Conservation (phyloP, 2,888 invertebrate species). For the Dynastes tityus region DNA sequence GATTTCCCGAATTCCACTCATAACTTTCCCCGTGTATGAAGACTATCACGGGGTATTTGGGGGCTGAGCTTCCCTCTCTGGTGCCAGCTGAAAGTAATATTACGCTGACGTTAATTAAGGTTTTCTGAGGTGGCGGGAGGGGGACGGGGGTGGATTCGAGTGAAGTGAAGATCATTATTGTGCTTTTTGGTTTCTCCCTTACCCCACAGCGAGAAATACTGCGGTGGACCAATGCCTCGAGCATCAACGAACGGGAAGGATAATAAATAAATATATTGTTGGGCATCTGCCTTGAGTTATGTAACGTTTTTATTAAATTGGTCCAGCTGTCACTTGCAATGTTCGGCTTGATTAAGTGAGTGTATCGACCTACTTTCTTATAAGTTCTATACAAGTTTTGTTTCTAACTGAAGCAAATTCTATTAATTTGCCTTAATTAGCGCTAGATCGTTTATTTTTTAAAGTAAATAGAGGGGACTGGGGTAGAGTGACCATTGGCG, state of each 20-base stretch:
- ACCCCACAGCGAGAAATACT: neutral
- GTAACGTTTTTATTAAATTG: slow-evolving; percentile 44
- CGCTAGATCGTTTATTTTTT: too few relatives aligned
- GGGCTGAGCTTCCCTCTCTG: slow-evolving; percentile 71
- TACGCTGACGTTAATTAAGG: slow-evolving; percentile 45
- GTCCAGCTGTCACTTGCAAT: slow-evolving; percentile 10
- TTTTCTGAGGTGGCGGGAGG: slow-evolving; percentile 20
- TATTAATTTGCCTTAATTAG: too few relatives aligned
- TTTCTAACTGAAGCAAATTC: too few relatives aligned
- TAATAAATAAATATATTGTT: slow-evolving; percentile 43
- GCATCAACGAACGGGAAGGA: slow-evolving; percentile 27
- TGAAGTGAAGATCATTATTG: slow-evolving; percentile 43
- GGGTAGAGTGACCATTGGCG: too few relatives aligned
- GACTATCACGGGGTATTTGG: slow-evolving; percentile 90
- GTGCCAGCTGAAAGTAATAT: slow-evolving; percentile 74
- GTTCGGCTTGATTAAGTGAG: slow-evolving; percentile 28
- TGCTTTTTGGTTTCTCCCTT: slow-evolving; percentile 34
- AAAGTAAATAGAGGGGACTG: too few relatives aligned
- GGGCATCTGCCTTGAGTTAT: slow-evolving; percentile 26
- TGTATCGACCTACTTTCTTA: slow-evolving; percentile 1
- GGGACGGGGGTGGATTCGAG: slow-evolving; percentile 23
- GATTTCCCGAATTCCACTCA: slow-evolving; percentile 98
- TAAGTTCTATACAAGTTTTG: too few relatives aligned
- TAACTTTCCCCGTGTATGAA: slow-evolving; percentile 97
- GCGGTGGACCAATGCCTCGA: slow-evolving; percentile 28